These are phyloP conservation scores for Caenorhabditis inopinata DNA, from an alignment of 1,140 invertebrate species.

Conservation along the genomic window DNA sequence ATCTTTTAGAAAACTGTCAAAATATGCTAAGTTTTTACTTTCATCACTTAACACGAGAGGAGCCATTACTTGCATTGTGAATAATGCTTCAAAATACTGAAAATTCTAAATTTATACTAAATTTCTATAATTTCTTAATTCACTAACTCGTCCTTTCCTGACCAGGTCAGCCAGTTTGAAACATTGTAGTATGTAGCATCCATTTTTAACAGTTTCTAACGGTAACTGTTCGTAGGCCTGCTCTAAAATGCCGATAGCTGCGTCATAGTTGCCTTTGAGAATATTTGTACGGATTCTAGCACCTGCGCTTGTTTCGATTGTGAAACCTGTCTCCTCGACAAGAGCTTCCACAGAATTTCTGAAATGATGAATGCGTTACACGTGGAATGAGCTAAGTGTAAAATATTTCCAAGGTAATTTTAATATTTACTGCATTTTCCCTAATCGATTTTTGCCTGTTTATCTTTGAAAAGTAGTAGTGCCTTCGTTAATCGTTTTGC, in stretches of 20 bases:
- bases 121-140: no score
- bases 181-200: not conserved
- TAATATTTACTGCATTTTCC: no score
- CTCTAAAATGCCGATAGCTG: not conserved
- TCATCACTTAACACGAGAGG: not conserved
- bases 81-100: not conserved
- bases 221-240: not conserved
- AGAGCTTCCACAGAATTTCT: constrained; percentile 1
- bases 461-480: no score
- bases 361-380: not conserved
- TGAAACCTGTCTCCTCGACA: not conserved
- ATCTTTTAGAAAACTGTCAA: constrained; percentile 4
- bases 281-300: not conserved
- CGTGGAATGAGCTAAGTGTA: no score
- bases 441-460: no score
- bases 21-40: not conserved
- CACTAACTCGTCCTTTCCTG: not conserved
- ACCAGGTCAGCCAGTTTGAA: constrained; percentile 7
- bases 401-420: no score
- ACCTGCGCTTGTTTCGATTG: not conserved
- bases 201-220: not conserved
- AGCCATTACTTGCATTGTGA: not conserved
- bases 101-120: not conserved
- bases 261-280: constrained; percentile 3
- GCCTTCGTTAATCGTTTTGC: no score